Evolutionary conservation across 2,888 invertebrate genomes (phyloP), one percentile per base, ranked within the genome.

Genomic region (Sceliomorpha sp.): DNA sequence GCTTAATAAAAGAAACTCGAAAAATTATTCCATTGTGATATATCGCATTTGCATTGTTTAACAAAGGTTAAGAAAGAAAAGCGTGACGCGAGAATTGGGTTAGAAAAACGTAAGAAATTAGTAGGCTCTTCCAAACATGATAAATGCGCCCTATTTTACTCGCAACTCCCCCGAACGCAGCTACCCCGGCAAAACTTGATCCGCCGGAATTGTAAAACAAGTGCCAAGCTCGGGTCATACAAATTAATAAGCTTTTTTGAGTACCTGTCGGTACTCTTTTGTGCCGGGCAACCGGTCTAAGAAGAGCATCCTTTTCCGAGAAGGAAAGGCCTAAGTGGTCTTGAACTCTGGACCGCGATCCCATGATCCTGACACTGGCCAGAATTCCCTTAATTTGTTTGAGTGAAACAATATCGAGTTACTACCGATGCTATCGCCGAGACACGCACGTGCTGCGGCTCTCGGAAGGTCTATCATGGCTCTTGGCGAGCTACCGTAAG

Each of bases 381-480:
- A 78, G 77, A 74, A 82, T 78, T 82, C 79, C 77, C 79, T 80
- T 85, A 86, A 86, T 86, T 86, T 85, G 81, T 84, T 84, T 81
- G 82, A 86, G 85, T 80, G 80, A 84, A 86, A 85, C 85, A 86
- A 86, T 86, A 86, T 86, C 86, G 85, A 84, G 86, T 86, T 86
- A 85, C 86, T 77, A 75, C 58, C 75, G 86, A 86, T 86, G 76
- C 58, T 80, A 86, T 84, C 85, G 59, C 66, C 48, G 63, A 70
- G 75, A 82, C 79, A 81, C 82, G 81, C 83, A 81, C 83, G 85
- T 83, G 85, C 83, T 80, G 75, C 79, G 72, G 68, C 73, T 76
- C 76, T 80, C 76, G 74, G 76, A 78, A 81, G 78, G 81, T 78
- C 78, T 77, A 78, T 77, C 74, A 75, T 70, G 62, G 71, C 60